Evolutionary conservation across 2,888 invertebrate genomes (phyloP), one percentile per base, ranked within the genome.

Genomic region (Tyria jacobaeae): DNA sequence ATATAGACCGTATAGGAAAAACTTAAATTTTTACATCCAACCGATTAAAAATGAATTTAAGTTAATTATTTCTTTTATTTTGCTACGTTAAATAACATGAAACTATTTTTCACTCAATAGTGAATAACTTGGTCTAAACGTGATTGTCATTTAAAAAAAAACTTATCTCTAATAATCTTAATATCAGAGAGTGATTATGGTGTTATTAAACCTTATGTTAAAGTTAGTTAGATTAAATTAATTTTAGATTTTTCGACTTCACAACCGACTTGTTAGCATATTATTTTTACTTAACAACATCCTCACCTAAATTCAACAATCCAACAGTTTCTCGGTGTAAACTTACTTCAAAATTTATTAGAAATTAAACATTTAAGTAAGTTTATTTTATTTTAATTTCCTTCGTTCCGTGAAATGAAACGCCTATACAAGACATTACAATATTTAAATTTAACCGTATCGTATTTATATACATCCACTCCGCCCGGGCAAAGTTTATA

Each of bases 371-470:
- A 48, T 24, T 50, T 50, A 50, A 49, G 35, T 27, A n/a, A 50
- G 39, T 58, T 58, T 52, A 59, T 25, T 57, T 57, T 39, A 49
- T 25, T 50, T 57, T 27, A 57, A 57, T 60, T 60, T 48, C 47
- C 44, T 58, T n/a, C 44, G 21, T 34, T 24, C 17, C n/a, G 15
- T 12, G 48, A 39, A 39, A 60, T 37, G 41, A 24, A 17, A 57
- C 41, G 53, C 57, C 50, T n/a, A 61, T 58, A 66, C 41, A 60
- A 68, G 66, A 66, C 52, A 63, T 71, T 64, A 47, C 54, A 25
- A 58, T 41, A 73, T 73, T 69, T 66, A 67, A 69, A 74, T 71
- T 71, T 56, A 66, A 54, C 60, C 54, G 54, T 57, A 61, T 58
- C 65, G 51, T 74, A 63, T 69, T 75, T 71, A 66, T 71, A 57